These are phyloP conservation scores for Prionace glauca DNA, from an alignment of 2,797 vertebrate genomes.

Conservation along the genomic window DNA sequence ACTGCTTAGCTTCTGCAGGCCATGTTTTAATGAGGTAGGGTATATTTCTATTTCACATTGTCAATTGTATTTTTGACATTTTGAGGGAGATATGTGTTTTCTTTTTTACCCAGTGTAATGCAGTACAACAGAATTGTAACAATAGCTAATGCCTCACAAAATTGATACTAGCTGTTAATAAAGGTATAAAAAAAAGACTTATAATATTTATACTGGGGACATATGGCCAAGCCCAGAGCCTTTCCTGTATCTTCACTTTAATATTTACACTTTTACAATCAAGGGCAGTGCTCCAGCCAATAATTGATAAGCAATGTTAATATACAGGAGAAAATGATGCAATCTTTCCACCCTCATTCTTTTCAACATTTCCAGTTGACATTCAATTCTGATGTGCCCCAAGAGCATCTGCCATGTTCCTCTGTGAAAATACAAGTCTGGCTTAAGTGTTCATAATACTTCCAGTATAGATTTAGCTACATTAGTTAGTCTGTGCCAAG, in stretches of 20 bases:
- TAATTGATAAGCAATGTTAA: background rate
- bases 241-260: background rate
- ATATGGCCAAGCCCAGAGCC: background rate
- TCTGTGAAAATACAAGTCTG: background rate
- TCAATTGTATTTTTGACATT: background rate
- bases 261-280: background rate
- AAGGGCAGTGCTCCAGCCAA: background rate
- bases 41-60: background rate
- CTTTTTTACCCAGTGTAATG: background rate
- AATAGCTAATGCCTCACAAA: background rate
- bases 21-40: constrained; percentile 1
- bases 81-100: background rate
- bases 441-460: background rate
- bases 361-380: background rate
- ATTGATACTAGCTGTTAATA: background rate
- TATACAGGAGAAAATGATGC: background rate
- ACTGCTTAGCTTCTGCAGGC: constrained; percentile 3
- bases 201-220: background rate
- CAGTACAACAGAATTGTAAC: background rate
- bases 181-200: background rate
- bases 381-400: background rate
- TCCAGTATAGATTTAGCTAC: background rate
- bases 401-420: background rate
- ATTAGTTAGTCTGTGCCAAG: background rate
- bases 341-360: background rate